Evolutionary conservation across 2,113 vertebrate genomes (phyloP), one percentile per base, ranked within the genome.

Genomic region (Leucosticte australis): DNA sequence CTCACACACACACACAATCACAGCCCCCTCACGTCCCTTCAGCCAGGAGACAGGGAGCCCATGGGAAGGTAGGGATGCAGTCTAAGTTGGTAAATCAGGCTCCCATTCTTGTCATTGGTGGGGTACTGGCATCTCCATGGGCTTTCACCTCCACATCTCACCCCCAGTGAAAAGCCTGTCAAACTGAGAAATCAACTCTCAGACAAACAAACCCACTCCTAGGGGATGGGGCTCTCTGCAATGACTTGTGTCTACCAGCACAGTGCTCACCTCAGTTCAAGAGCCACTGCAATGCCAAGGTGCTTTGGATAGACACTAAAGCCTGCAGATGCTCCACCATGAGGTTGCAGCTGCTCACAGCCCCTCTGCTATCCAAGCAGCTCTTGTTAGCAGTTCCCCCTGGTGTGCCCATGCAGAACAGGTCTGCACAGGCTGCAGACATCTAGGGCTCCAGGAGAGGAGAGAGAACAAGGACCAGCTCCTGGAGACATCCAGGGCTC

Each of bases 241-340:
- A 53, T 30, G 16, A 78, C 65, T 77, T 37, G 22, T 3, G 20
- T 78, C 31, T 59, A 27, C 16, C 27, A 85, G 80, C 42, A 88
- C 56, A 42, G 12, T 11, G 11, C 47, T 70, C 50, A 41, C 7
- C 46, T 21, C 7, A 91, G 47, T 18, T 71, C 30, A 71, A 60
- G 9, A 63, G 14, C 9, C 31, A 70, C 67, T 24, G 37, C 5
- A 2, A 27, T 35, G 31, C 60, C 44, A n/a, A 33, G 42, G 15
- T 73, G 47, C 24, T 44, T 53, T 11, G 3, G 55, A 75, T 9
- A 81, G 16, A 31, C 0, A 0, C 16, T 39, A 10, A 1, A 89
- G 49, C 26, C 75, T 63, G 37, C 19, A 74, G 49, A 22, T 50
- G 28, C 21, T 71, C 37, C 55, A 42, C 55, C 39, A 5, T 3